Conservation (phyloP, 2,888 invertebrate genomes). For the Eubasilissa splendida region DNA sequence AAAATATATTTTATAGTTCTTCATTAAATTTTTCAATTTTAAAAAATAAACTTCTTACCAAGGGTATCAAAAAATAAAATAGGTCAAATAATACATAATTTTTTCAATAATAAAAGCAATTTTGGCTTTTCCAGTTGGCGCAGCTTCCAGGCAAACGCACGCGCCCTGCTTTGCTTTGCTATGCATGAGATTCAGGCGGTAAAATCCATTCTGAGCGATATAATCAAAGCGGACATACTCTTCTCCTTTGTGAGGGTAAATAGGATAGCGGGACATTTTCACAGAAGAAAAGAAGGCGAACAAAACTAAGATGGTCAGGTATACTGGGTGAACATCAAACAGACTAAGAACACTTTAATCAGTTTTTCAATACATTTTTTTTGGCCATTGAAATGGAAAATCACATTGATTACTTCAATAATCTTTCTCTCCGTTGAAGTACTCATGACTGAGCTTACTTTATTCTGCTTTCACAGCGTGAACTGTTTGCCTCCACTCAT, state of each 20-base stretch:
- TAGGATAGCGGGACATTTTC: conserved; percentile 35
- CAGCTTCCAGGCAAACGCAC: conserved; percentile 13
- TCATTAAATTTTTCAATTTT: too few species aligned
- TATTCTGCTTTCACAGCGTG: too few species aligned
- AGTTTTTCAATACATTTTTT: neutral
- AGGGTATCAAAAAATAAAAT: too few species aligned
- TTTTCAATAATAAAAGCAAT: too few species aligned
- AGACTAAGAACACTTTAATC: neutral
- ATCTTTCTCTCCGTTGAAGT: too few species aligned
- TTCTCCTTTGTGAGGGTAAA: conserved; percentile 27
- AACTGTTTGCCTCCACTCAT: too few species aligned
- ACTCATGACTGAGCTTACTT: too few species aligned
- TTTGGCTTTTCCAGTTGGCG: neutral
- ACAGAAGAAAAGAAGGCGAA: conserved; percentile 12
- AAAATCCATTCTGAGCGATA: conserved; percentile 51
- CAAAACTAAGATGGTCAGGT: neutral
- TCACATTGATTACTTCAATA: too few species aligned
- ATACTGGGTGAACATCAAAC: neutral
- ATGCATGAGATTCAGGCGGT: conserved; percentile 52
- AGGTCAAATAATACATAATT: too few species aligned
- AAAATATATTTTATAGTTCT: too few species aligned
- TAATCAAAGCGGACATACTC: conserved; percentile 44
- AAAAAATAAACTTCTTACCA: too few species aligned
- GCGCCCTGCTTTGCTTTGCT: conserved; percentile 37
- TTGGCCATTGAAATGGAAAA: too few species aligned